Percentiles rank a stretch among this genome's conserved stretches.
These are phyloP conservation scores for Philereme transversata DNA, from an alignment of 2,888 invertebrate genomes.

Conservation along the genomic window DNA sequence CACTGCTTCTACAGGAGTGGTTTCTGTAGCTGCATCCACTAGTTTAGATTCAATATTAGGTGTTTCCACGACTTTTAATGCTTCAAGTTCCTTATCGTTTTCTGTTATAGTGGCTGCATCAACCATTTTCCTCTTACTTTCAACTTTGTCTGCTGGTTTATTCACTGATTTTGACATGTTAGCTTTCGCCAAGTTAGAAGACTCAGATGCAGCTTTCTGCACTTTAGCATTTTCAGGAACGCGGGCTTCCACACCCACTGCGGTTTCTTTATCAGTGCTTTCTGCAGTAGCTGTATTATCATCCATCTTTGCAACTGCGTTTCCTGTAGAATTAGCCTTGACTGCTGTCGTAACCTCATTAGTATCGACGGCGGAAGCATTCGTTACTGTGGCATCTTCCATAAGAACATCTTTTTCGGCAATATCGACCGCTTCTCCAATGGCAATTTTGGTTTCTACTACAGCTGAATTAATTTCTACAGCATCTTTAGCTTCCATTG, in stretches of 20 bases:
- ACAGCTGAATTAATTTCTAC: conserved; percentile 1
- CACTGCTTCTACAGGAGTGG: conserved; percentile 3
- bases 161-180: conserved; percentile 1
- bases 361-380: background rate
- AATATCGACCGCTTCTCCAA: background rate
- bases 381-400: conserved; percentile 11
- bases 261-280: background rate
- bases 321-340: conserved; percentile 1
- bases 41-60: background rate
- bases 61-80: background rate
- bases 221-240: background rate
- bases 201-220: background rate
- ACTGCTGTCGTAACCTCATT: background rate
- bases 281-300: conserved; percentile 9
- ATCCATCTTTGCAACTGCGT: conserved; percentile 1
- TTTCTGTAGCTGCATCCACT: conserved; percentile 24
- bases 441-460: conserved; percentile 4
- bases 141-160: background rate
- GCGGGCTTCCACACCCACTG: background rate
- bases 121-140: conserved; percentile 21
- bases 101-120: conserved; percentile 24
- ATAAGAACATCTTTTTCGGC: conserved; percentile 24
- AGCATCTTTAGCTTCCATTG: conserved; percentile 1
- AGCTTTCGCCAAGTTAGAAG: conserved; percentile 1
- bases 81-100: background rate